Evolutionary conservation across 1,140 invertebrate species (phyloP), one percentile per base, ranked within the genome.

Genomic region (Dinothrombium tinctorium): DNA sequence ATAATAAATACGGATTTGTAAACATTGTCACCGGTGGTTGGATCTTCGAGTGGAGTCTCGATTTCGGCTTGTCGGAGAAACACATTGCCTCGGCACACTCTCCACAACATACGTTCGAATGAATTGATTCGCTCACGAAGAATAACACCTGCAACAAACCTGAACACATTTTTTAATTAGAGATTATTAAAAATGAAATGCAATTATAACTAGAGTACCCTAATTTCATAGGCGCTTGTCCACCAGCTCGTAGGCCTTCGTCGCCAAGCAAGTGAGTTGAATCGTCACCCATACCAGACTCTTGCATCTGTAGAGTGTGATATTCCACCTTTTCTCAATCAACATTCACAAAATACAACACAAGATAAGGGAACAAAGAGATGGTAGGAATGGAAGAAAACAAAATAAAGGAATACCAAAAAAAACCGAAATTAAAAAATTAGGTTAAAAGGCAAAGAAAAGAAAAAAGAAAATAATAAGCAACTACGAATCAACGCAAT

Each of bases 1-100:
- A 89, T 81, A 40, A 96, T 89, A 60, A 96, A 96, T 2, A 94
- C 87, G n/a, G 78, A 83, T 62, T 96, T 96, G 64, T 76, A 76
- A 23, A 90, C 81, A 56, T 79, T 69, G 56, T 89, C 83, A 14
- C 86, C 87, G 20, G 63, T 63, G 19, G 60, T 54, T 12, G 65
- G 60, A 49, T 69, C 66, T 49, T 64, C 65, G 4, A 69, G 36
- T 19, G 40, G 24, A n/a, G 72, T 72, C 49, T 86, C 80, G 48
- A 90, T 81, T 62, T 86, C 80, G 17, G 42, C 40, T 46, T 49
- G 52, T 48, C 58, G 54, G n/a, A 71, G 46, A 44, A 69, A 67
- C 6, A 67, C 67, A 49, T 69, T 71, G 9, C 68, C 69, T 14
- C 67, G 53, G 47, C 67, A 69, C 0, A 65, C 67, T 47, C 68